A percentile compares a stretch with the other conserved stretches of the same genome.
Evolutionary conservation across 2,888 invertebrate genomes (phyloP).

Genomic region (Limnephilus rhombicus): DNA sequence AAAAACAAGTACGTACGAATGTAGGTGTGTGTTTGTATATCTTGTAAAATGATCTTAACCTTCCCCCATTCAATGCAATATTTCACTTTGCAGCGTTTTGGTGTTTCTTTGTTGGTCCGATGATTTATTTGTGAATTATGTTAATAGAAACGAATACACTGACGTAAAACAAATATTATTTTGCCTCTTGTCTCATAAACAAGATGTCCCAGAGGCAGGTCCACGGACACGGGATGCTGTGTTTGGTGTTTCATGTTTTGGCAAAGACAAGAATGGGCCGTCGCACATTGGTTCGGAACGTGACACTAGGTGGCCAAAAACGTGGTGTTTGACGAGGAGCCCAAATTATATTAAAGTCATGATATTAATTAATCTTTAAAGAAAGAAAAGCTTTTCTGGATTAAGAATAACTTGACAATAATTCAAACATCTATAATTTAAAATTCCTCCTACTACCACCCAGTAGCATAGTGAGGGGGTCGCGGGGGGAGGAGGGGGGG

Average conservation of each 20-base stretch:
- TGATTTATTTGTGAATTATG: conserved; percentile 19
- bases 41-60: not conserved
- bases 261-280: not conserved
- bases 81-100: not conserved
- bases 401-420: no score
- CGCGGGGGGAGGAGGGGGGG: no score
- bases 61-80: not conserved
- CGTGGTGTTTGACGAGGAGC: not conserved
- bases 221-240: conserved; percentile 1
- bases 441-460: no score
- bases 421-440: no score
- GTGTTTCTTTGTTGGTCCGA: not conserved
- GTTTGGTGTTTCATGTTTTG: not conserved
- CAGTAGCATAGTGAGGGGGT: no score
- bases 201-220: conserved; percentile 14
- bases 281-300: not conserved
- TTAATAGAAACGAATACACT: conserved; percentile 15
- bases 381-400: no score
- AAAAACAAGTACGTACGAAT: not conserved
- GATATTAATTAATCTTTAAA: no score
- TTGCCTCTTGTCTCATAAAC: conserved; percentile 14
- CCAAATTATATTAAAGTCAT: no score
- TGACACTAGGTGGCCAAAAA: not conserved
- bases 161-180: conserved; percentile 17
- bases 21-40: not conserved